Evolutionary conservation across 2,888 invertebrate genomes (phyloP), one percentile per base, ranked within the genome.

Genomic region (Ormyrus nitidulus): DNA sequence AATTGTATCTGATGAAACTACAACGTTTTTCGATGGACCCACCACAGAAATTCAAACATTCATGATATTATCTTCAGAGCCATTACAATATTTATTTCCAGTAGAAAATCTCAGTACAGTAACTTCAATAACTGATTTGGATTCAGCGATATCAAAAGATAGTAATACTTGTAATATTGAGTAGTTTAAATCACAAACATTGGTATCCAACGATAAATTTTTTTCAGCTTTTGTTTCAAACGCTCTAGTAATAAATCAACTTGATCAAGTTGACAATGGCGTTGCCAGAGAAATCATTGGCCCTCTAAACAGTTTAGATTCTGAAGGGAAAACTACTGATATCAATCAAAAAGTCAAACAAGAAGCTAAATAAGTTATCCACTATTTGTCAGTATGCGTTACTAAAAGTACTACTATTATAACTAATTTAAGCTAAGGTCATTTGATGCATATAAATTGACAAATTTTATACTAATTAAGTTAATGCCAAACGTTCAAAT

Each of bases 341-440:
- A n/a, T n/a, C n/a, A n/a, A n/a, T 6, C 9, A 65, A 48, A 44
- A 53, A 53, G 64, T 73, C 11, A 64, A 64, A 64, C 73, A 64
- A 62, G 53, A 62, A 51, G 11, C 54, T 51, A 9, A 0, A 19
- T 73, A 54, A 6, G 34, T 53, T 73, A n/a, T 53, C 10, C 13
- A 59, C n/a, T 49, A 49, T 66, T 53, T 9, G 34, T 53, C 10
- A 10, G n/a, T 53, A 53, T 53, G 19, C 34, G 9, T 19, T 65
- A 11, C 53, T 48, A 53, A 1, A 66, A 53, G 46, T 49, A 10
- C 2, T 66, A 2, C 9, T 59, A 6, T 19, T 66, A n/a, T n/a
- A n/a, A n/a, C n/a, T n/a, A n/a, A n/a, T n/a, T n/a, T n/a, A n/a
- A n/a, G n/a, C n/a, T n/a, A n/a, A n/a, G n/a, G 3, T 9, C 19